A percentile compares a stretch with the other conserved stretches of the same genome.
These are phyloP conservation scores for Catharus bicknelli DNA, from an alignment of 2,113 vertebrate species.

Conservation along the genomic window DNA sequence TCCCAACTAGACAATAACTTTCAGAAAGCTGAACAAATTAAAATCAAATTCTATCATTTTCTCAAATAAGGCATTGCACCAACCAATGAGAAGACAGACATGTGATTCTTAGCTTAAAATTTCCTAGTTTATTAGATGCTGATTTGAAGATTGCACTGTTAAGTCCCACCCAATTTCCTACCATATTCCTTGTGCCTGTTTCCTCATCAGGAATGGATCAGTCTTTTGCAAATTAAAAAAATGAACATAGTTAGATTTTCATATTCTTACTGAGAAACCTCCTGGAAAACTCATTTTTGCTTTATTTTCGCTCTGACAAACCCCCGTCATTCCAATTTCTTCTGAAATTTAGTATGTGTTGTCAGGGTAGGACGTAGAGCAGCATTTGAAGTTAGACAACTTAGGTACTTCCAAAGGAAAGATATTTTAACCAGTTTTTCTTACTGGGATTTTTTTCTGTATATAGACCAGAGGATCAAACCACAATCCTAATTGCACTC, in stretches of 20 bases:
- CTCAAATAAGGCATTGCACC: background rate
- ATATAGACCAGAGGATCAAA: background rate
- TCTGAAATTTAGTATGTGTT: background rate
- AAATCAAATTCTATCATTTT: background rate
- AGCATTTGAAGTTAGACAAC: background rate
- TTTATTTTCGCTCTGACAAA: background rate
- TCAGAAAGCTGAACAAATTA: background rate
- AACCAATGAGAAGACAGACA: background rate
- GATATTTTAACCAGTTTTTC: background rate
- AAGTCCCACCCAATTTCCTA: background rate
- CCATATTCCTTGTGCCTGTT: background rate
- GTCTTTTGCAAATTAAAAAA: background rate
- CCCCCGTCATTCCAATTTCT: background rate
- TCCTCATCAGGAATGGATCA: background rate
- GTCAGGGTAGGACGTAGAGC: background rate
- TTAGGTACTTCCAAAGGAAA: background rate
- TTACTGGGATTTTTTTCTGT: background rate
- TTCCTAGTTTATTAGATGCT: background rate
- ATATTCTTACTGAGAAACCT: background rate
- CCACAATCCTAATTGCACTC: background rate
- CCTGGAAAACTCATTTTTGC: background rate
- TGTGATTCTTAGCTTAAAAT: background rate
- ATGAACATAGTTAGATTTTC: fast-evolving
- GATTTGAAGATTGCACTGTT: background rate
- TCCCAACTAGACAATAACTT: background rate